Percentiles rank a stretch among this genome's conserved stretches.
Conservation (phyloP, 1,140 invertebrate species). For the Trachymyrmex septentrionalis region DNA sequence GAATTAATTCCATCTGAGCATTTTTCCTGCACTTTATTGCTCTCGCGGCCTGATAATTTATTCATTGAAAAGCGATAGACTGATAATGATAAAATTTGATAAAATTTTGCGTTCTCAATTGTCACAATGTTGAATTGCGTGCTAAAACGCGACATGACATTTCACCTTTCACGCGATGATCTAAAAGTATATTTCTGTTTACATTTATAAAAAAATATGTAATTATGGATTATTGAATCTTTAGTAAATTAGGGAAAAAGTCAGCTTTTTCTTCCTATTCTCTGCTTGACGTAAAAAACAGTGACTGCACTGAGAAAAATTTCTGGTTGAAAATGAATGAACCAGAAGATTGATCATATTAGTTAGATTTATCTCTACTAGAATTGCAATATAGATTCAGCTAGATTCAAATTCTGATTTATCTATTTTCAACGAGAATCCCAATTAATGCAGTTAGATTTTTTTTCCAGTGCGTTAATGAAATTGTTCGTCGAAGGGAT, state of each 20-base stretch:
- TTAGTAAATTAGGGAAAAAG: conserved; percentile 6
- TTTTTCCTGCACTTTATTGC: background rate
- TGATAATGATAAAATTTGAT: conserved; percentile 2
- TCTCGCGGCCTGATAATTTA: background rate
- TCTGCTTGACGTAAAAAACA: background rate
- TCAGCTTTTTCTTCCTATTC: background rate
- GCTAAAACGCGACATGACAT: conserved; percentile 5
- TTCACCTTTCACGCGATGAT: background rate
- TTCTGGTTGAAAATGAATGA: too few relatives aligned
- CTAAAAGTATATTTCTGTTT: background rate
- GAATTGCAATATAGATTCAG: too few relatives aligned
- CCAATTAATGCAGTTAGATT: too few relatives aligned
- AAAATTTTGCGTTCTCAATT: conserved; percentile 17
- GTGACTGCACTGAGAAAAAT: background rate
- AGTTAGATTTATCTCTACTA: too few relatives aligned
- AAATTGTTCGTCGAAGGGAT: conserved; percentile 10
- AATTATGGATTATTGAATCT: conserved; percentile 12
- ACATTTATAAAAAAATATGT: background rate
- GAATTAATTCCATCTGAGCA: conserved; percentile 5
- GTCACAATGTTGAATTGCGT: background rate
- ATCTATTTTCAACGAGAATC: too few relatives aligned
- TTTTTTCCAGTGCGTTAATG: background rate
- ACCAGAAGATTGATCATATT: too few relatives aligned
- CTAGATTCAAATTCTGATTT: too few relatives aligned
- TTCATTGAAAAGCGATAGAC: conserved; percentile 10